Conservation (phyloP, 2,888 invertebrate species). For the Amiota mariae region DNA sequence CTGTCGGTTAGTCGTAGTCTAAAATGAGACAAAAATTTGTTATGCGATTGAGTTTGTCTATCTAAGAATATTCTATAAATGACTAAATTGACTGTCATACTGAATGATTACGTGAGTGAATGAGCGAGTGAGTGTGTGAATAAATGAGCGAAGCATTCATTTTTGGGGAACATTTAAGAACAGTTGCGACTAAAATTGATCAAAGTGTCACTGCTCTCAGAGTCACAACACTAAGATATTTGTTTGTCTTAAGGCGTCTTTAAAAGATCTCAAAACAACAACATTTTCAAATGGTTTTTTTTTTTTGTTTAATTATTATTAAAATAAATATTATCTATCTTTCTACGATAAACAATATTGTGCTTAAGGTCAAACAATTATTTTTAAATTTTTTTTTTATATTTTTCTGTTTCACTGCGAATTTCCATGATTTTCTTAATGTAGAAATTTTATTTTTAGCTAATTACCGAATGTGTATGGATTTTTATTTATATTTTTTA, state of each 20-base stretch:
- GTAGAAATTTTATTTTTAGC: conserved; percentile 7
- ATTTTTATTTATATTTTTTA: conserved; percentile 2
- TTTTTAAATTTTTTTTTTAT: conserved; percentile 1
- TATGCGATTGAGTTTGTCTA: background rate
- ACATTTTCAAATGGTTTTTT: background rate
- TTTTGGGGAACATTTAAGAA: conserved; percentile 14
- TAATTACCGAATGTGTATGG: background rate
- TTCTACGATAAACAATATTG: no score
- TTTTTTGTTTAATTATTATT: background rate
- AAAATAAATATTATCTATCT: background rate
- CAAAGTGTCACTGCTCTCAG: no score
- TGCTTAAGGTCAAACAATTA: conserved; percentile 13
- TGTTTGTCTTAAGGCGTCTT: background rate
- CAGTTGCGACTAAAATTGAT: conserved; percentile 1
- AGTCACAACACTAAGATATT: background rate
- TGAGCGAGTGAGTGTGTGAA: background rate
- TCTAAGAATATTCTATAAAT: no score
- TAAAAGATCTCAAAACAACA: background rate
- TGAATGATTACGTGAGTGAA: no score
- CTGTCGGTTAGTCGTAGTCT: background rate
- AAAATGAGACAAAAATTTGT: background rate
- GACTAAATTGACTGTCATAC: no score
- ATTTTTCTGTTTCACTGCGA: background rate
- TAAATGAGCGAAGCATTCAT: background rate
- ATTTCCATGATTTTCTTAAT: conserved; percentile 12